Conservation (phyloP, 23 tunicate genomes). For the Ascidia mentula region DNA sequence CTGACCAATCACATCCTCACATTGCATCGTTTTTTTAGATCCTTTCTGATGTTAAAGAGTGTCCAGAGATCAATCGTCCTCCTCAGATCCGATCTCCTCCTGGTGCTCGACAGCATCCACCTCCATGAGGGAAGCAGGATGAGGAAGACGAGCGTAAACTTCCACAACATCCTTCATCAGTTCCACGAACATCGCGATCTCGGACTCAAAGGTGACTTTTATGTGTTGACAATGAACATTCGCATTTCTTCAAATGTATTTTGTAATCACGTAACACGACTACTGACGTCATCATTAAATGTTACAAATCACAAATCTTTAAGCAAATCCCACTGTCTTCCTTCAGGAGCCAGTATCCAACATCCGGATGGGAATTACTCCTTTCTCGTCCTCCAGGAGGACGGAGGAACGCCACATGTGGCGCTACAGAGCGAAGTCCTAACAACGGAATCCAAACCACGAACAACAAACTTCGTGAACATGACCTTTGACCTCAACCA, state of each 20-base stretch:
- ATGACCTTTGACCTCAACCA: conserved; percentile 11
- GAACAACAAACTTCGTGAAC: conserved; percentile 17
- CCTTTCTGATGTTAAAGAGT: conserved; percentile 29
- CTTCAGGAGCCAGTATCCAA: conserved; percentile 17
- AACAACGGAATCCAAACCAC: conserved; percentile 2
- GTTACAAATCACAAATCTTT: too few relatives aligned
- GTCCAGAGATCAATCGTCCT: conserved; percentile 54
- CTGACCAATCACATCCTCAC: too few relatives aligned
- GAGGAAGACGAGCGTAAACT: conserved; percentile 37
- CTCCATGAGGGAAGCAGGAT: conserved; percentile 22
- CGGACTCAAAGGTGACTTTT: conserved; percentile 29
- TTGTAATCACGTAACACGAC: too few relatives aligned
- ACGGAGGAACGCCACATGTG: conserved; percentile 36
- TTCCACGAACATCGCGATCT: conserved; percentile 19
- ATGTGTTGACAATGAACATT: too few relatives aligned
- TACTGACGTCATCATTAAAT: too few relatives aligned
- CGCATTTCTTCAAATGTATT: too few relatives aligned
- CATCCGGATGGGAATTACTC: conserved; percentile 76
- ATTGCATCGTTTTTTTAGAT: background rate
- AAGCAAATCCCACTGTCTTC: too few relatives aligned
- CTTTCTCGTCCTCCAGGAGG: conserved; percentile 40
- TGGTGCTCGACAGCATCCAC: conserved; percentile 50
- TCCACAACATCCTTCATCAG: conserved; percentile 41
- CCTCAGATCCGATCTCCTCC: conserved; percentile 44
- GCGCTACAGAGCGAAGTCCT: conserved; percentile 18